phyloP scores from a whole-genome alignment of 2,888 invertebrate species.

The Melipona bicolor region DNA sequence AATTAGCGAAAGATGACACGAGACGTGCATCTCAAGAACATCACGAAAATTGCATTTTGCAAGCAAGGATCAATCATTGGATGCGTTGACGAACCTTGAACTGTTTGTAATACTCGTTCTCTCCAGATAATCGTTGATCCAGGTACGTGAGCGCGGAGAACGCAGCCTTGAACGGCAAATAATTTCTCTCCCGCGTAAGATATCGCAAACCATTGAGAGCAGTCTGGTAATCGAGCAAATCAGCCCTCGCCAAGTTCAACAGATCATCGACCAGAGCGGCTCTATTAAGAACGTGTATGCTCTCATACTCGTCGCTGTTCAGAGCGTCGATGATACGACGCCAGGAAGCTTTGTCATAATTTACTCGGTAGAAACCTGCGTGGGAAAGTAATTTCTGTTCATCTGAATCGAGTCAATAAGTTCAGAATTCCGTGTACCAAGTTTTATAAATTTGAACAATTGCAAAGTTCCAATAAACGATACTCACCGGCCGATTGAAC shows the following conservation, averaged over 20 bases:
- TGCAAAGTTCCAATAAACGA: background rate
- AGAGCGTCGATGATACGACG: slow-evolving; percentile 85
- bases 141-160: slow-evolving; percentile 85
- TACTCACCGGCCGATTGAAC: slow-evolving; percentile 88
- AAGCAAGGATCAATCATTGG: background rate
- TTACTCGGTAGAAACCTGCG: slow-evolving; percentile 87
- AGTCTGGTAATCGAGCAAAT: slow-evolving; percentile 84
- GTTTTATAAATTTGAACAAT: no score
- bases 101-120: slow-evolving; percentile 67
- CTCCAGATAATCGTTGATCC: slow-evolving; percentile 84
- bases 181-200: slow-evolving; percentile 87
- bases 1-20: background rate
- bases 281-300: slow-evolving; percentile 87
- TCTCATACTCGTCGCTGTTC: slow-evolving; percentile 81
- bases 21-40: background rate
- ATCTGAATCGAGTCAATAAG: background rate
- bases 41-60: no score
- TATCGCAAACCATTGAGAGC: slow-evolving; percentile 86
- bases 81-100: slow-evolving; percentile 77
- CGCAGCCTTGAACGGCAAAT: slow-evolving; percentile 89
- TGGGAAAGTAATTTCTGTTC: slow-evolving; percentile 40
- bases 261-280: slow-evolving; percentile 91
- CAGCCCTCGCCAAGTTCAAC: slow-evolving; percentile 86
- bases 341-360: slow-evolving; percentile 87
- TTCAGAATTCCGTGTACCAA: background rate